Evolutionary conservation across 2,888 invertebrate genomes (phyloP).

Genomic region (Drosophila ezoana): DNA sequence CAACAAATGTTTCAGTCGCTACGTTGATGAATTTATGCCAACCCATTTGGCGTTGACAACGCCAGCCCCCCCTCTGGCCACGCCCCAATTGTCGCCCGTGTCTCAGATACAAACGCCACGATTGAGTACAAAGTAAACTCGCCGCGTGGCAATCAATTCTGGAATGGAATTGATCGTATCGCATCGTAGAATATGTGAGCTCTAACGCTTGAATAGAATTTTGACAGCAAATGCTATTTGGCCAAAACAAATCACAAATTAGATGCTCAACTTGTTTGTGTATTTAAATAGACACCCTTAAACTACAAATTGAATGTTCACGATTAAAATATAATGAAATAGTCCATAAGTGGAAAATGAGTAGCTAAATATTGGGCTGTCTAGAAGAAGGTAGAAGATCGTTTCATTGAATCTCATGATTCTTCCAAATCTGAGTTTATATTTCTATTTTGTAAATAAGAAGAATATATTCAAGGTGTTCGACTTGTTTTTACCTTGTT

Average conservation of each 20-base stretch:
- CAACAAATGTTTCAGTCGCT: constrained; percentile 56
- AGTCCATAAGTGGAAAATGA: too few species aligned
- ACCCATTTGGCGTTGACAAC: constrained; percentile 57
- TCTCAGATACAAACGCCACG: constrained; percentile 49
- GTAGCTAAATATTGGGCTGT: too few species aligned
- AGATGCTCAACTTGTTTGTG: neutral
- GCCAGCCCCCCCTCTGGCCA: constrained; percentile 23
- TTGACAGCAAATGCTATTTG: neutral
- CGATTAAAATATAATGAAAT: too few species aligned
- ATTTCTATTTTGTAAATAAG: too few species aligned
- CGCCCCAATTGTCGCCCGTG: constrained; percentile 51
- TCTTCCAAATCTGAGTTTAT: too few species aligned
- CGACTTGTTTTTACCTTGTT: too few species aligned
- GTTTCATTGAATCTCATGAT: too few species aligned
- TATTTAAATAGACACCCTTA: too few species aligned
- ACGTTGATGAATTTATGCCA: constrained; percentile 78
- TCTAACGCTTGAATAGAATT: constrained; percentile 7
- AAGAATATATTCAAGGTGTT: neutral
- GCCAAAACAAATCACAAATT: neutral
- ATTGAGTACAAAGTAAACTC: constrained; percentile 52
- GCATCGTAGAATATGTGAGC: constrained; percentile 1
- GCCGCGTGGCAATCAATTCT: constrained; percentile 49
- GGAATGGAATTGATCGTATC: constrained; percentile 26
- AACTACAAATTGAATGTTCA: too few species aligned
- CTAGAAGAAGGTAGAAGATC: too few species aligned